A percentile compares a stretch with the other conserved stretches of the same genome.
phyloP scores from a whole-genome alignment of 2,888 invertebrate species.

The Gryllus longicercus region DNA sequence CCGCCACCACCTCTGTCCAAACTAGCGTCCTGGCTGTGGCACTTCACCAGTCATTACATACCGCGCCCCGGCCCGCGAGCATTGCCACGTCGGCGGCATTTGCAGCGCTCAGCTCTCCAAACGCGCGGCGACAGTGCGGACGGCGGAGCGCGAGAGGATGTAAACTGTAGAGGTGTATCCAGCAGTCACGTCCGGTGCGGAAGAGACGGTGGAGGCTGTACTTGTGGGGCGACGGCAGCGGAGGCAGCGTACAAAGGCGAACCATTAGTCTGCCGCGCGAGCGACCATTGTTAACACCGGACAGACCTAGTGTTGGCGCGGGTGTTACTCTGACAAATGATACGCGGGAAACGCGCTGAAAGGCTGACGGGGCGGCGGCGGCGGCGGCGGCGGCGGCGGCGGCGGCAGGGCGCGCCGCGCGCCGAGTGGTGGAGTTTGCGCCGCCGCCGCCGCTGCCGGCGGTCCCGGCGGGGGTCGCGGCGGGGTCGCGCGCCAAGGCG shows the following conservation, averaged over 20 bases:
- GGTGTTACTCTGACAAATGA: not conserved
- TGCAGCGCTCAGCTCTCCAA: too few relatives aligned
- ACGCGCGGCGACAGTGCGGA: not conserved
- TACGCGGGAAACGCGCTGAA: not conserved
- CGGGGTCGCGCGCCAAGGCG: too few relatives aligned
- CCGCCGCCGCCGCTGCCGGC: too few relatives aligned
- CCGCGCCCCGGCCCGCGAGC: too few relatives aligned
- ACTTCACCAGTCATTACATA: too few relatives aligned
- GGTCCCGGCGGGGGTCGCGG: too few relatives aligned
- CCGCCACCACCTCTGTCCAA: too few relatives aligned
- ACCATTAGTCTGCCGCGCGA: slow-evolving; percentile 6
- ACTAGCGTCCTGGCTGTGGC: too few relatives aligned
- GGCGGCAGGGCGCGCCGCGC: not conserved
- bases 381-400: not conserved
- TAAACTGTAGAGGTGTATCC: not conserved
- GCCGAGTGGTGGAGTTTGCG: too few relatives aligned
- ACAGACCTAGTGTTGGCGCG: slow-evolving; percentile 7
- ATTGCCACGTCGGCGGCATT: too few relatives aligned
- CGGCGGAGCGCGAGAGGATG: not conserved
- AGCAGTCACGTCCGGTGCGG: too few relatives aligned
- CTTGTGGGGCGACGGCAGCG: not conserved
- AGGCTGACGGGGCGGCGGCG: not conserved
- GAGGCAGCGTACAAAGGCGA: not conserved
- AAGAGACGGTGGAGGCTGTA: too few relatives aligned
- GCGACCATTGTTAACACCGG: not conserved